Evolutionary conservation across 2,797 vertebrate genomes (phyloP), one percentile per base, ranked within the genome.

Genomic region (Danio albolineatus): DNA sequence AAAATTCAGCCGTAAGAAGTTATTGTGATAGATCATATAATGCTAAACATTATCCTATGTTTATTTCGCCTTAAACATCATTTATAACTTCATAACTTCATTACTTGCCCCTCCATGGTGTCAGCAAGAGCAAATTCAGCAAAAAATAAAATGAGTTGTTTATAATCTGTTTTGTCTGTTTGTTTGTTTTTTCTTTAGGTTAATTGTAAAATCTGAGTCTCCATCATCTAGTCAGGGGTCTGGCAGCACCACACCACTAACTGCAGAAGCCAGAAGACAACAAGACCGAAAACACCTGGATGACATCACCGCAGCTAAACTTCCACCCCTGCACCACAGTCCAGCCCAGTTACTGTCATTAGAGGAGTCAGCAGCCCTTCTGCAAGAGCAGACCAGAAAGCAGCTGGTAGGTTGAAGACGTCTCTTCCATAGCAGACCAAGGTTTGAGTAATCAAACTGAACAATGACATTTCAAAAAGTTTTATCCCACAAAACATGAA

Each of bases 241-340:
- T 0, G 91, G 86, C 39, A 73, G 65, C 28, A 84, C 46, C 6
- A 89, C 89, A 3, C 91, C 89, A 0, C 2, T 95, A 14, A 93
- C 95, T 13, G 10, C 81, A 1, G 93, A 94, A 74, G 94, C 93
- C 64, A 92, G 92, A 82, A 89, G 78, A 81, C 91, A 89, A 66
- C 89, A 83, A 57, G 95, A 98, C 77, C 94, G 89, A 86, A 95
- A 97, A 86, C 97, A 97, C 82, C 88, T 98, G 57, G 94, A 98
- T 89, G 96, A 99, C 73, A 89, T 98, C 90, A 98, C 97, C 48
- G 89, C 98, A 2, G 97, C 96, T 13, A 95, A 87, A 44, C 91
- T 96, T 44, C 95, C 96, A 7, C 96, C 93, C 0, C 94, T 98
- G 13, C 93, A 95, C 86, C 88, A 98, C 73, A 87, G 70, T 66